Percentiles rank a stretch among this genome's conserved stretches.
Evolutionary conservation across 2,113 vertebrate species (phyloP).

Genomic region (Taurulus bubalis): DNA sequence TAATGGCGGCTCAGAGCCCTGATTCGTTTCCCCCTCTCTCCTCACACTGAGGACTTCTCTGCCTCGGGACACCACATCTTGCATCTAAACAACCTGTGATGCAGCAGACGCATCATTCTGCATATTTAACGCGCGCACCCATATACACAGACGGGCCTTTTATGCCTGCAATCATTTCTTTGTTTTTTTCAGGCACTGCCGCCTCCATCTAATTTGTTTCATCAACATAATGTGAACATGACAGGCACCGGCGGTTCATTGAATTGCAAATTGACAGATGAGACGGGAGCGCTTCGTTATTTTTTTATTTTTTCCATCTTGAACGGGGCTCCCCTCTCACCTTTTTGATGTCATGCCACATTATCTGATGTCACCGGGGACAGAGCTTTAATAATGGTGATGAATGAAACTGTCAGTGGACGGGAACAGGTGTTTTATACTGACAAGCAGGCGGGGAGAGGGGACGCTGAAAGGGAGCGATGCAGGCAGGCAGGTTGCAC

Average conservation of each 20-base stretch:
- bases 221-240: constrained; percentile 13
- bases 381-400: constrained; percentile 57
- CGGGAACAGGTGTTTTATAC: constrained; percentile 32
- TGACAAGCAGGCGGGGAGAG: constrained; percentile 12
- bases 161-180: background rate
- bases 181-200: constrained; percentile 1
- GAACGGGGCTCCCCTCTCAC: constrained; percentile 26
- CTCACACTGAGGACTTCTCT: constrained; percentile 49
- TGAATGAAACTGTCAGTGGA: constrained; percentile 49
- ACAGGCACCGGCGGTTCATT: constrained; percentile 23
- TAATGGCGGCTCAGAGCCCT: constrained; percentile 58
- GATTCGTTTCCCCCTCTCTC: constrained; percentile 56
- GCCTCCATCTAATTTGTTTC: background rate
- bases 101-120: constrained; percentile 13
- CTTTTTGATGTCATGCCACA: constrained; percentile 48
- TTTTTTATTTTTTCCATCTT: constrained; percentile 46
- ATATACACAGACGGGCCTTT: background rate
- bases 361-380: constrained; percentile 49
- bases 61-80: constrained; percentile 43
- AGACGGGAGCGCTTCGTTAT: background rate
- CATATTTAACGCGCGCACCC: constrained; percentile 9
- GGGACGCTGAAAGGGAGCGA: background rate
- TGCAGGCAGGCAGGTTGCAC: background rate
- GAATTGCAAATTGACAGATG: constrained; percentile 51
- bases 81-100: constrained; percentile 43